Percentiles rank a stretch among this genome's conserved stretches.
Conservation (phyloP, 2,797 vertebrate genomes). For the Etheostoma nigrum region DNA sequence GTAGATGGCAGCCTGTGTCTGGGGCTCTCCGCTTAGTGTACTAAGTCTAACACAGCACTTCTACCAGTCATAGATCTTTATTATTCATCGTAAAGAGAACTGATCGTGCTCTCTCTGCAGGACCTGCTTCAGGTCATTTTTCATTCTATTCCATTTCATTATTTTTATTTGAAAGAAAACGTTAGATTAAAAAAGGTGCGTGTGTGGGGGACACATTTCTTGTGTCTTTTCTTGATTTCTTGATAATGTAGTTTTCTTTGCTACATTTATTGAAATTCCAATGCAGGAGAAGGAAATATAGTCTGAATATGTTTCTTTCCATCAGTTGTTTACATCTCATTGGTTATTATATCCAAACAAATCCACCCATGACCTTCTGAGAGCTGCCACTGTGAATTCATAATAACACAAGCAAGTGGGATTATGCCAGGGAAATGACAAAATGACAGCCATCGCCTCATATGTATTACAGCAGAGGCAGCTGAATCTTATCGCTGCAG, state of each 20-base stretch:
- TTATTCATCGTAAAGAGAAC: conserved; percentile 46
- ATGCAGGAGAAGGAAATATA: conserved; percentile 2
- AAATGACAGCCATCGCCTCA: conserved; percentile 32
- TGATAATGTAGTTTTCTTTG: background rate
- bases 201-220: background rate
- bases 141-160: background rate
- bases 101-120: conserved; percentile 28
- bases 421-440: conserved; percentile 40
- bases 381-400: conserved; percentile 34
- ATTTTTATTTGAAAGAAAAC: conserved; percentile 5
- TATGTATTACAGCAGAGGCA: conserved; percentile 37
- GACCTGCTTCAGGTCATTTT: conserved; percentile 16
- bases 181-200: background rate
- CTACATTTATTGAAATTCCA: background rate
- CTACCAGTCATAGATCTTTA: conserved; percentile 48
- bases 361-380: conserved; percentile 57
- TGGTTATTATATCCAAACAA: conserved; percentile 33
- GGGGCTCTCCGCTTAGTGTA: conserved; percentile 15
- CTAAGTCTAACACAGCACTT: conserved; percentile 32
- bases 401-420: conserved; percentile 38
- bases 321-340: conserved; percentile 18
- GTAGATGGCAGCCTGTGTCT: conserved; percentile 38
- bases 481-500: conserved; percentile 9
- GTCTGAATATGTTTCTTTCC: conserved; percentile 12
- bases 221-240: background rate